Percentiles rank a stretch among this genome's conserved stretches.
These are phyloP conservation scores for Amblyraja radiata DNA, from an alignment of 2,797 vertebrate genomes.

Conservation along the genomic window DNA sequence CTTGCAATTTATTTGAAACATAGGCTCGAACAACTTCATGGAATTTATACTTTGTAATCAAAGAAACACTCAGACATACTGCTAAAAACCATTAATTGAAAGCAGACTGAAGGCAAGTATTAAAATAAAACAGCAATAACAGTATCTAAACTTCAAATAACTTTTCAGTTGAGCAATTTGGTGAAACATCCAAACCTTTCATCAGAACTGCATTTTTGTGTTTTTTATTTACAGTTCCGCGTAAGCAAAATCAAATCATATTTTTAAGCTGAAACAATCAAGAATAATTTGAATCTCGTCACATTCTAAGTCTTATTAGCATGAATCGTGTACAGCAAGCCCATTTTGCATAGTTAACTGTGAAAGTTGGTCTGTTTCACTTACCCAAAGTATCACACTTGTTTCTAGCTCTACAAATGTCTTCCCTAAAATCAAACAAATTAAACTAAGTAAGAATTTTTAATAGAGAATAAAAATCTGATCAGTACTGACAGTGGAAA, in stretches of 20 bases:
- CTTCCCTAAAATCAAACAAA: constrained; percentile 67
- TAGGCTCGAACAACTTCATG: not conserved
- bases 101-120: not conserved
- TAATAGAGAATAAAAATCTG: constrained; percentile 31
- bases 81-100: not conserved
- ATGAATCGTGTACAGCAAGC: constrained; percentile 2
- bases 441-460: constrained; percentile 37
- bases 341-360: constrained; percentile 27
- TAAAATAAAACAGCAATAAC: not conserved
- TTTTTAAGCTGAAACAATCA: not conserved
- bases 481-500: constrained; percentile 19
- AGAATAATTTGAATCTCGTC: not conserved
- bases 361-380: constrained; percentile 44
- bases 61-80: not conserved
- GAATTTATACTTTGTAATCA: not conserved
- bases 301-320: constrained; percentile 11
- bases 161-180: not conserved
- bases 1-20: not conserved
- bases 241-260: not conserved
- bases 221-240: not conserved
- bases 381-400: constrained; percentile 97
- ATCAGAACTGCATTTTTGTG: constrained; percentile 7
- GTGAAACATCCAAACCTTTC: constrained; percentile 12
- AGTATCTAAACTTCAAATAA: not conserved
- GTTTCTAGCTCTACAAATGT: constrained; percentile 90